Base-by-base conservation (phyloP, 2,888 invertebrate species). In the Harpagoxenus sublaevis region DNA sequence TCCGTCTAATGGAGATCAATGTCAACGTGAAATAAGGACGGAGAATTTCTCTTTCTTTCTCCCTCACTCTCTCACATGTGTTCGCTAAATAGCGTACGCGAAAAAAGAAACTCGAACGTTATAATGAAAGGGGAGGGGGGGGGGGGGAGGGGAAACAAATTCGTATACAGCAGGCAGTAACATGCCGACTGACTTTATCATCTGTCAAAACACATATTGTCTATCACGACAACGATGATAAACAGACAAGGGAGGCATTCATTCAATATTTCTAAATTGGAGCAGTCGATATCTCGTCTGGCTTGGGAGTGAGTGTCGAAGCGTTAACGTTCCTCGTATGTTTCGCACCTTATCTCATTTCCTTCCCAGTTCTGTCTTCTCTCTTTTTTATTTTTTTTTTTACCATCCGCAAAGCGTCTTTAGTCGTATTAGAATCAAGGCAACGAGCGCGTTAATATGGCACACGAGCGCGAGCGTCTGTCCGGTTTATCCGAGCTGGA, bases 1-100 rank as follows among this genome's bases (percentile, higher is more conserved):
- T 75, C 39, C 65, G 42, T 42, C 18, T 57, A 78, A 78, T 68
- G 45, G 57, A 31, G 57, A 79, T 79, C 70, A 79, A 77, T 77
- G 77, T 42, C 75, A 75, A 23, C 35, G 39, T 53, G 18, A 51
- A 51, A 75, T 6, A 23, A 77, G 53, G 18, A 77, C 42, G 28
- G 51, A 3, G 1, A 65, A 65, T 51, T 4, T 65, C 28, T 42
- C 10, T 15, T n/a, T 12, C 31, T 3, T 18, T 18, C 48, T 6
- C 48, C 4, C 15, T 35, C 35, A 35, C 35, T 23, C 45, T 42
- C 65, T 23, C 42, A 1, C n/a, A 31, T 3, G 31, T 31, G 31
- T 42, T 8, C 12, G 45, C 6, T 45, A 12, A 45, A 45, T 3
- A 1, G 9, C 31, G 18, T 51, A 51, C 48, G 35, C 48, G 35